Conservation (phyloP, 2,113 vertebrate species). For the Semnopithecus entellus region DNA sequence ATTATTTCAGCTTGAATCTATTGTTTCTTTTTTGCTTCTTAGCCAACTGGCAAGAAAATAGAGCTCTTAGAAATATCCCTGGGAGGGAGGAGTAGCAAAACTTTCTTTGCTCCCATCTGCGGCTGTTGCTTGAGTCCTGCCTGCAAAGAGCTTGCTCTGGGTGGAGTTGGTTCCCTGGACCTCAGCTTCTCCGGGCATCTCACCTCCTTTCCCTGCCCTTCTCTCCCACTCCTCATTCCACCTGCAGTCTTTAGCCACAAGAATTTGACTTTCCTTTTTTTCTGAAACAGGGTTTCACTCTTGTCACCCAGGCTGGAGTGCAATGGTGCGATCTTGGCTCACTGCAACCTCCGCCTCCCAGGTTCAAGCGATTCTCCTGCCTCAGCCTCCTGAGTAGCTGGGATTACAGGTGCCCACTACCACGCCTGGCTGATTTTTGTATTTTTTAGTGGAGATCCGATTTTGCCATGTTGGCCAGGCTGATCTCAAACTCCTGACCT, state of each 20-base stretch:
- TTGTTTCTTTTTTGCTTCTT: constrained; percentile 84
- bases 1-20: constrained; percentile 89
- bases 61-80: constrained; percentile 78
- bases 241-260: not conserved
- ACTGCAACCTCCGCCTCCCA: no score
- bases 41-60: constrained; percentile 87
- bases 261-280: not conserved
- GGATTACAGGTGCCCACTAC: no score
- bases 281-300: no score
- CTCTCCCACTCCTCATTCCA: not conserved
- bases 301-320: no score
- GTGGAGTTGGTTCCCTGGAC: not conserved
- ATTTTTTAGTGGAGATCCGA: no score
- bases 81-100: constrained; percentile 75
- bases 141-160: not conserved
- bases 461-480: no score
- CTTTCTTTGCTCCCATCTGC: constrained; percentile 75
- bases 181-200: not conserved
- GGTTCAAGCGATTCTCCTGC: no score
- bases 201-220: not conserved
- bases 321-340: no score
- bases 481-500: no score
- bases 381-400: no score
- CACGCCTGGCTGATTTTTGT: no score
- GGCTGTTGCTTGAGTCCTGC: constrained; percentile 64